phyloP scores from a whole-genome alignment of 2,113 vertebrate species.

The Nothocercus julius region DNA sequence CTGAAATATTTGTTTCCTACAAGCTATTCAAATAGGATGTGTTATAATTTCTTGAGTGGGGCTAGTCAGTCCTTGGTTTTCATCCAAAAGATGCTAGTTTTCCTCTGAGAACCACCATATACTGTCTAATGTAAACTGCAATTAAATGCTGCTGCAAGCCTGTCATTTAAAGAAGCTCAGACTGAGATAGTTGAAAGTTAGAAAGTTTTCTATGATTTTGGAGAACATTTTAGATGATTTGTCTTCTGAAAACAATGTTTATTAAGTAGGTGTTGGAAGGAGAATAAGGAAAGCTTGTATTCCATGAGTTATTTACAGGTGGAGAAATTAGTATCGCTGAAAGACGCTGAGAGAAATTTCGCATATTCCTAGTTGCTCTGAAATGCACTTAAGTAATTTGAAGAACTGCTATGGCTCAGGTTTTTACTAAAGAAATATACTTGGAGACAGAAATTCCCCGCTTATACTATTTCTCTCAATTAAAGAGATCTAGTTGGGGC shows the following conservation, averaged over 20 bases:
- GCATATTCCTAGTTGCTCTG: background rate
- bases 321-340: background rate
- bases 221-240: background rate
- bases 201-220: background rate
- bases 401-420: background rate
- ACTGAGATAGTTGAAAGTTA: background rate
- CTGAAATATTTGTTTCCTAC: constrained; percentile 41
- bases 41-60: background rate
- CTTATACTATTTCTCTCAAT: background rate
- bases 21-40: constrained; percentile 37
- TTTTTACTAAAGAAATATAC: background rate
- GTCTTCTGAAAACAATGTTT: background rate
- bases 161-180: background rate
- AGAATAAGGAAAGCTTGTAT: background rate
- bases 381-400: background rate
- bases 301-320: background rate
- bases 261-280: background rate
- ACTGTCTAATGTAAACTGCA: background rate
- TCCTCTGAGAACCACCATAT: background rate
- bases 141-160: background rate
- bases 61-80: background rate
- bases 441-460: background rate
- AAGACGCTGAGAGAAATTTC: background rate
- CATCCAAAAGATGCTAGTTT: background rate
- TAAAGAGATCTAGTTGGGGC: background rate